Evolutionary conservation across 2,888 invertebrate genomes (phyloP), one percentile per base, ranked within the genome.

Genomic region (Perizoma affinitatum): DNA sequence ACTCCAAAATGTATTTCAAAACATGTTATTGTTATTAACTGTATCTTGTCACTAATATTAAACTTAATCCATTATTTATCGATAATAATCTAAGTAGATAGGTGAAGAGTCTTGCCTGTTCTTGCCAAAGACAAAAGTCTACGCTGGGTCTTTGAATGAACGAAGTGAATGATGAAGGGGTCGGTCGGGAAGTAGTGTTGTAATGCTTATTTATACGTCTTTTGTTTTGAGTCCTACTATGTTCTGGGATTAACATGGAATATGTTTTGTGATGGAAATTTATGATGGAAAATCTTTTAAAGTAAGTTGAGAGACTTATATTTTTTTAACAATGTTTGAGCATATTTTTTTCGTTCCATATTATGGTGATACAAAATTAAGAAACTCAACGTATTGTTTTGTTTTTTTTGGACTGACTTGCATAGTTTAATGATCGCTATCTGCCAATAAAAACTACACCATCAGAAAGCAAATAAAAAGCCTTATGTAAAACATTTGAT

Each of bases 11-110:
- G 1, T 4, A 7, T 2, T 6, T 44, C 34, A n/a, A 57, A 52
- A 43, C 47, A 38, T n/a, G 47, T 52, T 59, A 35, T 11, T 41
- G 48, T 59, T 53, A 59, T 50, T 59, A 48, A 48, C 35, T 5
- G 58, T 52, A 50, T 50, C 36, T 56, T 63, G 68, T 68, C 66
- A 78, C 83, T 84, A 78, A 84, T 82, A 22, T 22, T 22, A 22
- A 22, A 78, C 80, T 80, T 79, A 79, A 82, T 72, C 75, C 87
- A 85, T 90, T 90, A 89, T 90, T 89, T 88, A 82, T 81, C 82
- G 80, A 86, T 84, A 86, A 85, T 86, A 83, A 83, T 84, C 83
- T 80, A 83, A 86, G 85, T 87, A 85, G 38, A 7, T 86, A 78
- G 74, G 78, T 83, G 79, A 80, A 86, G 82, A 78, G 80, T 78